Base-by-base conservation (phyloP, 2,113 vertebrate genomes). In the Limnothrissa miodon region DNA sequence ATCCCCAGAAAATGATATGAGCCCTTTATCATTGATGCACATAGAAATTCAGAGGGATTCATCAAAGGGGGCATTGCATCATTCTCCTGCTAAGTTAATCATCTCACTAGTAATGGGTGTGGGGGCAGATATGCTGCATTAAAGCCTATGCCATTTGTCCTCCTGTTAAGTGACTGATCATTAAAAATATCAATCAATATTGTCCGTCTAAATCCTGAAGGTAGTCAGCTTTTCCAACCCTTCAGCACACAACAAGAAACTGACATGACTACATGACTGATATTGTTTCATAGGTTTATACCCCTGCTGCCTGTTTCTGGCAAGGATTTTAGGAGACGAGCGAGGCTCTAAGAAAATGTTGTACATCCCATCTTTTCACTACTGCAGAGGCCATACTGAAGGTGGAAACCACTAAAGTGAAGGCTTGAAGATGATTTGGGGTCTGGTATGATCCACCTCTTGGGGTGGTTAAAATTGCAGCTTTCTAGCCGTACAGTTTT, bases 121-220 rank as follows among this genome's bases (percentile, higher is more conserved):
- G 51, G 66, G 66, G 66, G 45, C 81, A 78, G 45, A 11, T 79
- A 44, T 78, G 53, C n/a, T 62, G 66, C 70, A 81, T 80, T 42
- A 59, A 81, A 15, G 66, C 66, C 4, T 42, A n/a, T 81, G 48
- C 23, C 25, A 53, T 45, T 83, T 85, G 66, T 74, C 29, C 25
- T 13, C 78, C 79, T 80, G 82, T 45, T 83, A 79, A 33, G 42
- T 15, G 39, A 45, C 70, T 83, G 78, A 81, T 78, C 66, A 17
- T n/a, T 78, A 82, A 42, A 51, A 78, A 6, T 36, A 74, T 39
- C 36, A 79, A 83, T 81, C 82, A 33, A 83, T 81, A 86, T 44
- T 39, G 81, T 83, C 51, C 48, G 80, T 29, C 33, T 39, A 51
- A 82, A 79, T 45, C 25, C 45, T 48, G 21, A 13, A 48, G 79